Evolutionary conservation across 2,797 vertebrate species (phyloP), one percentile per base, ranked within the genome.

Genomic region (Anabas testudineus): DNA sequence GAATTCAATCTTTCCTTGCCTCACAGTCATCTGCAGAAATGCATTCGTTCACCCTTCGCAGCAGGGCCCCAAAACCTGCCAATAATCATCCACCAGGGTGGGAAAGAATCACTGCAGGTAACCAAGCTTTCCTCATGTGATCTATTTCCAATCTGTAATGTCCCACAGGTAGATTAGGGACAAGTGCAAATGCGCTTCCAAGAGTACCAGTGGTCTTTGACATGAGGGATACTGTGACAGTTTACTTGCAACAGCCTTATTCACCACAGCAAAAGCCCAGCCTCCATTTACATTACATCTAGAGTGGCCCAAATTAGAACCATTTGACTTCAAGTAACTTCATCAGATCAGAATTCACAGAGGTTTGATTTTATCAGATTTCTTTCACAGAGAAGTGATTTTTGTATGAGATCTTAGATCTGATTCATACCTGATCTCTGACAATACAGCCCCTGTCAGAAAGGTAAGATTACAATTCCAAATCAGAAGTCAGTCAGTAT

Each of bases 1-100:
- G 91, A 93, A 93, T 95, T 94, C 89, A 82, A 87, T 86, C 89
- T 92, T 88, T 92, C 82, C 84, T n/a, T 88, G 82, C 85, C 85
- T 93, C 90, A 81, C 83, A 91, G 85, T 93, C 84, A 90, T 88
- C 79, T 93, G 82, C 67, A 87, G 89, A 93, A 93, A 92, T 77
- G 83, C 83, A 54, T 89, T 88, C 76, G 85, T 91, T 92, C 89
- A 45, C 78, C 82, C 77, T 87, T 91, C 56, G 59, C 26, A 55
- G 76, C 78, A 61, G 82, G 67, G 82, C 87, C 87, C 88, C 81
- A 76, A 83, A 86, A 84, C 61, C 84, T 91, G 77, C 83, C 91
- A 89, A 90, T 90, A 91, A 91, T 84, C 51, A 70, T 85, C 81
- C 80, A 62, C 64, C 67, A 18, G 54, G 84, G 60, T 16, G 3